A percentile compares a stretch with the other conserved stretches of the same genome.
phyloP scores from a whole-genome alignment of 2,113 vertebrate species.

The Orientallactaga bullata region DNA sequence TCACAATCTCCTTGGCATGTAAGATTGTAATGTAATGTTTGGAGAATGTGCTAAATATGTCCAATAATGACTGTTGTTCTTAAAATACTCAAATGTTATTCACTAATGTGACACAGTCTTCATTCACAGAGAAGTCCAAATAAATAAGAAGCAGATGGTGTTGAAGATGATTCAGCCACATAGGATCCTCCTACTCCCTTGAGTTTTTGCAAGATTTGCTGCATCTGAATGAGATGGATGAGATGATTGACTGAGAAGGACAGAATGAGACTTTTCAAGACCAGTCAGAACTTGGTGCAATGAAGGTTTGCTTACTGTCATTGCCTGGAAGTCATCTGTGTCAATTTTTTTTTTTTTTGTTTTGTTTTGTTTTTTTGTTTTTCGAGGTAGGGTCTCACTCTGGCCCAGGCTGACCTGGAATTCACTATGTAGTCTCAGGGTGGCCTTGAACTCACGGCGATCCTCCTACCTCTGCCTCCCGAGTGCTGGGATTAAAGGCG shows the following conservation, averaged over 20 bases:
- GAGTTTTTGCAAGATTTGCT: not conserved
- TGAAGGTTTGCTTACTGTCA: not conserved
- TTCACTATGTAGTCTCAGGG: too few species aligned
- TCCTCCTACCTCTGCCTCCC: too few species aligned
- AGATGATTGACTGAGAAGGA: not conserved
- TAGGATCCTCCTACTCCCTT: rapidly evolving
- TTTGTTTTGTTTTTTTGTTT: too few species aligned
- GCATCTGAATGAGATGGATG: not conserved
- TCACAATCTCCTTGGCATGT: not conserved
- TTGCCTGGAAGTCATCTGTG: not conserved
- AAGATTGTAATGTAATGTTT: not conserved
- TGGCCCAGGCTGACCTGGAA: too few species aligned
- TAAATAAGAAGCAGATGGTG: rapidly evolving
- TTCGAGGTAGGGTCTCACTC: too few species aligned
- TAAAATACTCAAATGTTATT: not conserved
- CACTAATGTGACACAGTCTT: too few species aligned
- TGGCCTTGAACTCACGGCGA: too few species aligned
- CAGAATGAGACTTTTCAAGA: not conserved
- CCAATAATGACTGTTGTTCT: not conserved
- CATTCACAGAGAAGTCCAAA: not conserved
- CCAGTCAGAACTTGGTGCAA: not conserved
- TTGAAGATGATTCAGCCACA: not conserved
- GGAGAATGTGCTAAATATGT: not conserved
- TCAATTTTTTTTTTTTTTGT: too few species aligned
- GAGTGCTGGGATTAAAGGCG: too few species aligned